Conservation (phyloP, 2,113 vertebrate species). For the Propithecus coquereli region DNA sequence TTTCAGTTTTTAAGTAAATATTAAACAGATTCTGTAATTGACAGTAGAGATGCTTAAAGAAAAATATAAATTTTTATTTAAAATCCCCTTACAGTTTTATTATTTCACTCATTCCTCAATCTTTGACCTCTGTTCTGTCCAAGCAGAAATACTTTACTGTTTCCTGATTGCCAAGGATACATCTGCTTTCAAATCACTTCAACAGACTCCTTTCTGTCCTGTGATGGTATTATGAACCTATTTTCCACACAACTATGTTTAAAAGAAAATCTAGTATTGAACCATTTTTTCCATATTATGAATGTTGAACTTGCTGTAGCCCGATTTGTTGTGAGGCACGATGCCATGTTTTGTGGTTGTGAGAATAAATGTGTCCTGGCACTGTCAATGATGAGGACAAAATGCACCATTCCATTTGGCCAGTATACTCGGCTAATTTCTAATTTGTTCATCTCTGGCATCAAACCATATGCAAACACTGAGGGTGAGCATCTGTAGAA, state of each 20-base stretch:
- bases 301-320: neutral
- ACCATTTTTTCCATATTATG: constrained; percentile 28
- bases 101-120: neutral
- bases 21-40: constrained; percentile 22
- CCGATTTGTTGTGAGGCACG: neutral
- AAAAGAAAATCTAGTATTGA: constrained; percentile 50
- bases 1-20: constrained; percentile 25
- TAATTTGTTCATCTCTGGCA: constrained; percentile 32
- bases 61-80: neutral
- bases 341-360: neutral
- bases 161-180: constrained; percentile 18
- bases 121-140: neutral
- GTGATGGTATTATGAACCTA: constrained; percentile 42
- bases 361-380: constrained; percentile 22
- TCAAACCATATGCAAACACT: neutral
- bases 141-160: constrained; percentile 19
- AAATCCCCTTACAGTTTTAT: neutral
- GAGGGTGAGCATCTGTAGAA: constrained; percentile 53
- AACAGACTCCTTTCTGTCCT: neutral
- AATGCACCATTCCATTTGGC: neutral
- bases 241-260: constrained; percentile 46
- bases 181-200: constrained; percentile 43
- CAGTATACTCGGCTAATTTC: neutral
- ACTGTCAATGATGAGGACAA: neutral
- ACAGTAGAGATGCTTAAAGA: neutral